Percentiles rank a stretch among this genome's conserved stretches.
Evolutionary conservation across 2,113 vertebrate species (phyloP).

Genomic region (Excalfactoria chinensis): DNA sequence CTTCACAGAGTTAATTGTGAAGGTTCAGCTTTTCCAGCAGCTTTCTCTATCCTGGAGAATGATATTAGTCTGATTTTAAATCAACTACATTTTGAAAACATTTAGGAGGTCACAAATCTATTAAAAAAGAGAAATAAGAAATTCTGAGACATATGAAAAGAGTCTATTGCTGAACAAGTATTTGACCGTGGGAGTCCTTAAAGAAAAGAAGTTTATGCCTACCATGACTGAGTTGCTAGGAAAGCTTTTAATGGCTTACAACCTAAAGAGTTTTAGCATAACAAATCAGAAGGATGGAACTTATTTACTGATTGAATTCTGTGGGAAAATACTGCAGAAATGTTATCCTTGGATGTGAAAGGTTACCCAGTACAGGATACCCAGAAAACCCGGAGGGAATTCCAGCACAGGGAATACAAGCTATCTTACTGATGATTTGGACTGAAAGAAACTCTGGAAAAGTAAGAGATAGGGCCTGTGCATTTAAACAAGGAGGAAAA

Average conservation of each 20-base stretch:
- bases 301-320: constrained; percentile 64
- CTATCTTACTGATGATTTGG: neutral
- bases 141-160: neutral
- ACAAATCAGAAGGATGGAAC: constrained; percentile 61
- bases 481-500: neutral
- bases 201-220: constrained; percentile 16
- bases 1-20: neutral
- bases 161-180: neutral
- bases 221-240: constrained; percentile 6
- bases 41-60: neutral
- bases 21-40: neutral
- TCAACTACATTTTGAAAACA: neutral
- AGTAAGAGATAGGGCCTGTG: too few species aligned
- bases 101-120: neutral
- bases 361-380: constrained; percentile 48
- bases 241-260: constrained; percentile 40
- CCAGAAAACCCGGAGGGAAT: constrained; percentile 24
- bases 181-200: neutral
- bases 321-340: constrained; percentile 71
- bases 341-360: constrained; percentile 68
- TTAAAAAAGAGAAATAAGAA: neutral
- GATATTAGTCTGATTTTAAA: neutral
- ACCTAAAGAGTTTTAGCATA: constrained; percentile 29
- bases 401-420: constrained; percentile 33
- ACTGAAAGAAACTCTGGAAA: constrained; percentile 32